Percentiles rank a stretch among this genome's conserved stretches.
phyloP scores from a whole-genome alignment of 1,140 invertebrate species.

The Dendrolimus kikuchii region DNA sequence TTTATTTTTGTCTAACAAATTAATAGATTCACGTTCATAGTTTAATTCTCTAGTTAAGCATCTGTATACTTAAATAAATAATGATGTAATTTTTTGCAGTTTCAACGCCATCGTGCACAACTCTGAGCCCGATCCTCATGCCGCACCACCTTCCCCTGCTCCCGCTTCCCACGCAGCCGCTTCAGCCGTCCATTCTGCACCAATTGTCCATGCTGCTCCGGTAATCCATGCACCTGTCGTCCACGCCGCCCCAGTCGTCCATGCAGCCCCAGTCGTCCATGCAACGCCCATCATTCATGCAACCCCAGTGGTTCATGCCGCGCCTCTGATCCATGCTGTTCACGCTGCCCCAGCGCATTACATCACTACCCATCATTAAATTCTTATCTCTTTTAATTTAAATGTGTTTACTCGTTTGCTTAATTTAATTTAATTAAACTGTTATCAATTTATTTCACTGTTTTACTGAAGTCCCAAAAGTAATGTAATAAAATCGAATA shows the following conservation, averaged over 20 bases:
- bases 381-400: background rate
- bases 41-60: too few species aligned
- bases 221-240: conserved; percentile 34
- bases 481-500: conserved; percentile 2
- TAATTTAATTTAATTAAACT: conserved; percentile 1
- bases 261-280: conserved; percentile 25
- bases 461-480: conserved; percentile 8
- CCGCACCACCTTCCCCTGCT: conserved; percentile 13
- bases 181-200: conserved; percentile 15
- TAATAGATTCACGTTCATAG: too few species aligned
- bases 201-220: conserved; percentile 28
- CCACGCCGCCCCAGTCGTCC: conserved; percentile 35
- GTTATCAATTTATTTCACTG: too few species aligned
- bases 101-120: conserved; percentile 61
- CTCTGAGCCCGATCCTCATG: conserved; percentile 32
- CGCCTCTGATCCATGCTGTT: conserved; percentile 25
- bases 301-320: conserved; percentile 27
- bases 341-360: conserved; percentile 20
- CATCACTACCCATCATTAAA: conserved; percentile 37
- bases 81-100: conserved; percentile 27
- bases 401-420: background rate
- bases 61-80: background rate
- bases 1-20: too few species aligned
- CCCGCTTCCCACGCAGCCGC: conserved; percentile 10
- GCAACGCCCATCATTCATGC: conserved; percentile 40